Percentiles rank a stretch among this genome's conserved stretches.
Evolutionary conservation across 2,797 vertebrate genomes (phyloP).

Genomic region (Rhinatrema bivittatum): DNA sequence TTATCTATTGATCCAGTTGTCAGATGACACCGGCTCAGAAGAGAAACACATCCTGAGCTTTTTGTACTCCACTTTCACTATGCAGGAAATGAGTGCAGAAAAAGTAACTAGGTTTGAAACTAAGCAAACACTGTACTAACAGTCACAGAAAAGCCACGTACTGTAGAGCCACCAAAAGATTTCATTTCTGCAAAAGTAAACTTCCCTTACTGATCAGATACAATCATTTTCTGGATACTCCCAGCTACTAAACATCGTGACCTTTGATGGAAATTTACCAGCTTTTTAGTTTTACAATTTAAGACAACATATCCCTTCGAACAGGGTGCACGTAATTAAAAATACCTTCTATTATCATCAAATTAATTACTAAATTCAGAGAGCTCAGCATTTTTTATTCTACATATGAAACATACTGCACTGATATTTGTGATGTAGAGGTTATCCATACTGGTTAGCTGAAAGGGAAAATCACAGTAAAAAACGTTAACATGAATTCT

Average conservation of each 20-base stretch:
- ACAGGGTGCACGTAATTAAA: constrained; percentile 17
- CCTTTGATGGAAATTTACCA: constrained; percentile 24
- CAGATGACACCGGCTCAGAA: no score
- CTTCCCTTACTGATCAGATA: no score
- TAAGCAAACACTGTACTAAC: no score
- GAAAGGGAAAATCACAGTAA: constrained; percentile 2
- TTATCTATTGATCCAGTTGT: no score
- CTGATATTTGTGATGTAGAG: constrained; percentile 19
- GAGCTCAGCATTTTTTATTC: constrained; percentile 12
- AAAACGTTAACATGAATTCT: background rate
- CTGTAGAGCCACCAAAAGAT: no score
- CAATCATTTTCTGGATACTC: background rate
- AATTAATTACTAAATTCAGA: constrained; percentile 38
- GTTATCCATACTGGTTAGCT: constrained; percentile 30
- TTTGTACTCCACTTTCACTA: no score
- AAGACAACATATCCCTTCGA: constrained; percentile 30
- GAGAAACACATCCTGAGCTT: no score
- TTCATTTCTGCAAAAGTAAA: no score
- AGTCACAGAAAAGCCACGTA: no score
- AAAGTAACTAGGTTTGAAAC: no score
- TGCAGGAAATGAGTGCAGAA: no score
- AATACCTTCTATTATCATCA: constrained; percentile 31
- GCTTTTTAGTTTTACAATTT: constrained; percentile 16
- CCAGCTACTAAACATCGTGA: constrained; percentile 20
- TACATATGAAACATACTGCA: constrained; percentile 36